These are phyloP conservation scores for Bucco capensis DNA, from an alignment of 2,113 vertebrate species.

Conservation along the genomic window DNA sequence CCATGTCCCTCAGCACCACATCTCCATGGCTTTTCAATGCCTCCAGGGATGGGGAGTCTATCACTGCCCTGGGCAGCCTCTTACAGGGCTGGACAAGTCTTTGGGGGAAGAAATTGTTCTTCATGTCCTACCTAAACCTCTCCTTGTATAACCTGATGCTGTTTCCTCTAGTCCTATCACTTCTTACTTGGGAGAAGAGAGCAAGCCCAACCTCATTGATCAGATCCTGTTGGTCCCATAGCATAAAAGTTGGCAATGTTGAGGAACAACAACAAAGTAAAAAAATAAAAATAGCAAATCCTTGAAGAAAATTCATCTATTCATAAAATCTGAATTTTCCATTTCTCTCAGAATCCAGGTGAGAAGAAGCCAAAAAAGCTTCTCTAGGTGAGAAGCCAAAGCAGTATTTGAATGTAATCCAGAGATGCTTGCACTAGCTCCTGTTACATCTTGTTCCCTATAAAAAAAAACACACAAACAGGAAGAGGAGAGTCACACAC, in stretches of 20 bases:
- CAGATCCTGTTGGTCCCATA: neutral
- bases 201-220: neutral
- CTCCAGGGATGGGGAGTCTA: neutral
- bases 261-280: fast-evolving
- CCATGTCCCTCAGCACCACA: neutral
- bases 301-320: neutral
- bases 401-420: neutral
- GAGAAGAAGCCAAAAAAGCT: too few relatives aligned
- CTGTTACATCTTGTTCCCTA: neutral
- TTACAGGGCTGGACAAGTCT: too few relatives aligned
- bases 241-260: neutral
- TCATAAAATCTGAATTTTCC: neutral
- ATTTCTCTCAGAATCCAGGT: neutral
- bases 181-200: neutral
- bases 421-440: neutral
- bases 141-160: neutral
- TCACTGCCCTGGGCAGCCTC: neutral
- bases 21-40: neutral
- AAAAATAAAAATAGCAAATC: neutral
- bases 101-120: neutral
- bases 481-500: neutral
- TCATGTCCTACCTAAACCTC: neutral
- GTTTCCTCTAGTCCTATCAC: neutral
- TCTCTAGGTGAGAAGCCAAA: neutral
- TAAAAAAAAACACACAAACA: neutral